A percentile compares a stretch with the other conserved stretches of the same genome.
Conservation (phyloP, 2,113 vertebrate genomes). For the Odobenus rosmarus region DNA sequence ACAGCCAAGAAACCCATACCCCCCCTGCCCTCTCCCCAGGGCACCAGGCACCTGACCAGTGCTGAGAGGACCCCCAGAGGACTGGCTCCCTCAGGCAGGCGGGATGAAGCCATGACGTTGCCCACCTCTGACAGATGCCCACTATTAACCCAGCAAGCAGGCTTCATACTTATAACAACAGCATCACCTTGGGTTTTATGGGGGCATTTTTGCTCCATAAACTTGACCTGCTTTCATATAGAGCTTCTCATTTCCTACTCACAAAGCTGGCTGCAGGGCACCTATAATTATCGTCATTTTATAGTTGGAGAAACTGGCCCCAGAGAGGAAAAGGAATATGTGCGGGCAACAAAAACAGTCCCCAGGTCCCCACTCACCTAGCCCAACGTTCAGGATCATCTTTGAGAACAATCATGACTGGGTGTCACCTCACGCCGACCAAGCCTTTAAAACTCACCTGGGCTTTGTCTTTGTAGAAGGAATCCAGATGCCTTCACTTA, state of each 20-base stretch:
- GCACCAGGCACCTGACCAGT: background rate
- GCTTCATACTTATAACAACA: background rate
- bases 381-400: background rate
- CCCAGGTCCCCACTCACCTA: background rate
- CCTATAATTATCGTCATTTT: conserved; percentile 61
- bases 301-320: conserved; percentile 28
- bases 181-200: conserved; percentile 46
- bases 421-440: background rate
- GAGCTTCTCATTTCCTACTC: conserved; percentile 52
- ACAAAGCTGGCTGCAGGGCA: conserved; percentile 47
- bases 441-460: conserved; percentile 3
- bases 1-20: background rate
- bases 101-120: background rate
- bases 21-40: rapidly evolving
- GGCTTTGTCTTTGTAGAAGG: background rate
- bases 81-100: background rate
- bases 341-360: background rate
- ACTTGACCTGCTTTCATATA: background rate
- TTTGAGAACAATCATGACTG: background rate
- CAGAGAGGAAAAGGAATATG: background rate
- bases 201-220: conserved; percentile 29
- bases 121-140: background rate
- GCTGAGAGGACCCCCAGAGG: no score
- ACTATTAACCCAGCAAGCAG: background rate
- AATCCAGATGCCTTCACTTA: background rate